Base-by-base conservation (phyloP, 2,888 invertebrate genomes). In the Chymomyza caudatula region DNA sequence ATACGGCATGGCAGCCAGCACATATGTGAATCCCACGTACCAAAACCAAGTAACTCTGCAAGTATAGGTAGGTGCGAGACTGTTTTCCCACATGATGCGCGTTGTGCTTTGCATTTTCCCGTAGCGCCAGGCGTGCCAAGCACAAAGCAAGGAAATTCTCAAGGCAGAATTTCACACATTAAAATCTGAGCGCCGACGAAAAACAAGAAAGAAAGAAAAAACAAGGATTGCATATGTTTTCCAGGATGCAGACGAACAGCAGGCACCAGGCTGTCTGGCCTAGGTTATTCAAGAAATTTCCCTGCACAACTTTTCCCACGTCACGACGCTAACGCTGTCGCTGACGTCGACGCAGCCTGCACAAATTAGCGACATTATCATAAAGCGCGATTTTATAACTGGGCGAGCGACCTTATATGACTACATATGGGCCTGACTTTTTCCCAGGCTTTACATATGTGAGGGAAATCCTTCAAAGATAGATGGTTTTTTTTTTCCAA, bases 31-130 rank as follows among this genome's bases (percentile, higher is more conserved):
- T 69, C 63, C n/a, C 37, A 49, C 42, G 19, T 47, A 47, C 47
- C 17, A 47, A 47, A 17, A 8, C 47, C 15, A 15, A 47, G 60
- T 42, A 63, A 11, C 42, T 47, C 4, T 25, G 56, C 47, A 56
- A 20, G 22, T 22, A 49, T 20, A 11, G 71, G 67, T 77, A 87
- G 87, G 82, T 87, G 88, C 78, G 84, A 80, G 64, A 55, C 61
- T 77, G 74, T 75, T 78, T 71, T 77, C 78, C 78, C 87, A 86
- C 78, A 86, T 84, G 87, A 81, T 82, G 63, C 1, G 29, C 29
- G 29, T 37, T 37, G 68, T 71, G 77, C 73, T 44, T n/a, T 19
- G n/a, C 20, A 47, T 77, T 85, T 83, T 78, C 86, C 83, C 85
- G 78, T 85, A 86, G 83, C 83, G 83, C 83, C 87, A 67, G 67